phyloP scores from a whole-genome alignment of 2,888 invertebrate genomes.

The Stomorhina lunata region DNA sequence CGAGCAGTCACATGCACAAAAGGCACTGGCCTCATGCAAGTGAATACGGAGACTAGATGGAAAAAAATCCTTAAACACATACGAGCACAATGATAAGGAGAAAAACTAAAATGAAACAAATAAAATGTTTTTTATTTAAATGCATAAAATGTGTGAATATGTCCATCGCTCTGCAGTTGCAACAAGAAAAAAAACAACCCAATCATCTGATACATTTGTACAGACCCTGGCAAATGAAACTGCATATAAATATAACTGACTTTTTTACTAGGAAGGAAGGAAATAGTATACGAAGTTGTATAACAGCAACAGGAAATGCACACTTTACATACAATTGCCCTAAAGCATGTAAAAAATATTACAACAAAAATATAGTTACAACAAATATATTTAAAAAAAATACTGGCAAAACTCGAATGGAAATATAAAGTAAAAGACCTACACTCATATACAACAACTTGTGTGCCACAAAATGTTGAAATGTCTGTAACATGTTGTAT shows the following conservation, averaged over 20 bases:
- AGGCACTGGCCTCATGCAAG: not conserved
- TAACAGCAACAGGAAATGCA: constrained; percentile 65
- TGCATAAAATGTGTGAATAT: constrained; percentile 20
- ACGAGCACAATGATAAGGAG: not conserved
- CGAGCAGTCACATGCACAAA: constrained; percentile 3
- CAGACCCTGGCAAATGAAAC: not conserved
- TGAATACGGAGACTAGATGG: constrained; percentile 30
- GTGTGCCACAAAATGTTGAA: constrained; percentile 39
- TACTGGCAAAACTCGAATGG: constrained; percentile 19
- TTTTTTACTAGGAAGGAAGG: constrained; percentile 61
- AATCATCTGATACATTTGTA: not conserved
- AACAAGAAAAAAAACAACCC: not conserved
- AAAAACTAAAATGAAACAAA: not conserved
- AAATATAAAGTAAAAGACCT: constrained; percentile 43
- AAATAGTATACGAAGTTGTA: constrained; percentile 65
- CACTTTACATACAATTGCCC: constrained; percentile 65
- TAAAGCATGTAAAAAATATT: constrained; percentile 46
- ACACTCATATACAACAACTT: not conserved
- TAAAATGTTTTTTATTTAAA: not conserved
- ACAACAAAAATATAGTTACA: constrained; percentile 11
- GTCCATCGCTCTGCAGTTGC: constrained; percentile 3
- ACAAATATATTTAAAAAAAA: too few species aligned
- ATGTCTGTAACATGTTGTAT: not conserved
- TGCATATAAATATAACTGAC: constrained; percentile 30
- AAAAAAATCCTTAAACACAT: too few species aligned